phyloP scores from a whole-genome alignment of 2,888 invertebrate species.

The Drosophila nr. perissopoda region DNA sequence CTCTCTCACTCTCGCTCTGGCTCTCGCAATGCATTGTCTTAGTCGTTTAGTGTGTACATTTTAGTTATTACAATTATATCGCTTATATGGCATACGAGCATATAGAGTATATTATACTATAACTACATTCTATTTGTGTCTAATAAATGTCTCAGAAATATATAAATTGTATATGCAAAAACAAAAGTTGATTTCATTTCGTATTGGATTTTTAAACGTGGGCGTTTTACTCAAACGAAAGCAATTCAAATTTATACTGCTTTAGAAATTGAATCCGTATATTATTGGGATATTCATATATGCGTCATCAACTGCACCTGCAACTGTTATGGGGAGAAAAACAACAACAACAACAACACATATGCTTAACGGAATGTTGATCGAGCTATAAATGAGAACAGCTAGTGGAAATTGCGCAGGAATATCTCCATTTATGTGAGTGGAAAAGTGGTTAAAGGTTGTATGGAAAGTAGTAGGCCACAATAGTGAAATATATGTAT shows the following conservation, averaged over 20 bases:
- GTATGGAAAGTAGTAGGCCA: not conserved
- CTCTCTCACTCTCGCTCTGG: constrained; percentile 8
- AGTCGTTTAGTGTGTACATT: constrained; percentile 79
- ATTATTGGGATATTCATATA: constrained; percentile 2
- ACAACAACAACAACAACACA: constrained; percentile 1
- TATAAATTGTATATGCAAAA: constrained; percentile 74
- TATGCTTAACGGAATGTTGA: constrained; percentile 10
- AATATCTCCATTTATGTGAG: not conserved
- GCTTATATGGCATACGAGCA: constrained; percentile 72
- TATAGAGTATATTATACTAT: constrained; percentile 57
- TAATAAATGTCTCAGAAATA: constrained; percentile 81
- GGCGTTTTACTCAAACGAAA: constrained; percentile 52
- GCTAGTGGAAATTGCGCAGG: constrained; percentile 20
- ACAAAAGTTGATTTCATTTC: constrained; percentile 31
- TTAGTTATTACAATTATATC: constrained; percentile 74
- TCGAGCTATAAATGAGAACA: constrained; percentile 24
- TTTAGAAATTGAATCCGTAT: constrained; percentile 31
- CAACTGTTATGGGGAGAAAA: constrained; percentile 1
- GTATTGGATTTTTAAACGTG: constrained; percentile 29
- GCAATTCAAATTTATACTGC: constrained; percentile 14
- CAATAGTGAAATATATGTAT: not conserved
- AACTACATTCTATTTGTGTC: constrained; percentile 80
- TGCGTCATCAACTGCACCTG: constrained; percentile 23
- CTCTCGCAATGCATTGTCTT: constrained; percentile 71
- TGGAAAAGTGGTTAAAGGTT: not conserved